A percentile compares a stretch with the other conserved stretches of the same genome.
These are phyloP conservation scores for Lepus americanus DNA, from an alignment of 2,113 vertebrate genomes.

Conservation along the genomic window DNA sequence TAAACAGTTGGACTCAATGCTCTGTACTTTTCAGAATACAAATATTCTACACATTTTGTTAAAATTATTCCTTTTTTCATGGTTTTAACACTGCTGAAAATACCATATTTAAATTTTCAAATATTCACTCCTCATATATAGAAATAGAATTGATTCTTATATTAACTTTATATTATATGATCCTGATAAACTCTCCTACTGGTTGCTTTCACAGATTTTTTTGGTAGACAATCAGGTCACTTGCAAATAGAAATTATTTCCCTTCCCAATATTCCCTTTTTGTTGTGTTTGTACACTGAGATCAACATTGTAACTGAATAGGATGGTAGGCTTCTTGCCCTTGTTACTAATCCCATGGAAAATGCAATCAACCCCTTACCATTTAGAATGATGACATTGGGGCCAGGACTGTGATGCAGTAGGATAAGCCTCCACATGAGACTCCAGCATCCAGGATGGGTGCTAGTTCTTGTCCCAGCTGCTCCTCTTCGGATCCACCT, in stretches of 20 bases:
- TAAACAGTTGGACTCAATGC: not conserved
- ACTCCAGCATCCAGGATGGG: no score
- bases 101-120: conserved; percentile 7
- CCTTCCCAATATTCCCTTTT: not conserved
- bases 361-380: not conserved
- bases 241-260: not conserved
- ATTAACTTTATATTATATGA: not conserved
- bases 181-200: not conserved
- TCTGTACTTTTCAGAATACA: not conserved
- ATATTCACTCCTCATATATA: not conserved
- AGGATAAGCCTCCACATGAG: no score
- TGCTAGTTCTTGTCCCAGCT: no score
- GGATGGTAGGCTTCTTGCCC: not conserved
- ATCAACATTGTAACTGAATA: not conserved
- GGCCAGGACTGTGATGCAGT: no score
- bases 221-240: not conserved
- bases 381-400: no score
- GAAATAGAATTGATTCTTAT: not conserved
- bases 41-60: conserved; percentile 3
- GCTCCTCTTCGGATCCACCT: no score
- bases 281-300: not conserved
- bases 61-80: not conserved
- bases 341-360: not conserved
- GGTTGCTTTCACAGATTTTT: not conserved
- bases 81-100: not conserved